phyloP scores from a whole-genome alignment of 2,888 invertebrate species.

The Lapara coniferarum region DNA sequence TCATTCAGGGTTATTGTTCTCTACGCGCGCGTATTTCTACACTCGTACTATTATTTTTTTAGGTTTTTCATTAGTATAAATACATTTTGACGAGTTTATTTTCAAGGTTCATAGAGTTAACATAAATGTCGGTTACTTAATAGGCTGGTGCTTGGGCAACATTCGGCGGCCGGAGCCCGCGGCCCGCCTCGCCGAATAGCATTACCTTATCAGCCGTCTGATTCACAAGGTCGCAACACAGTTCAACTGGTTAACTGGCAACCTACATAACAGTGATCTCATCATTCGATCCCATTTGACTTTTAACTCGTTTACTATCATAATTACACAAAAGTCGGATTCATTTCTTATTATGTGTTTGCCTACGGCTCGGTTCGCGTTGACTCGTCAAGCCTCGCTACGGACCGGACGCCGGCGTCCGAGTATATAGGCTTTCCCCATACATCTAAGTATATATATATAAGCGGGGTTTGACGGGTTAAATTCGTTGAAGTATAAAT shows the following conservation, averaged over 20 bases:
- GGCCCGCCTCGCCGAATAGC: conserved; percentile 41
- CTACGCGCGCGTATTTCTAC: conserved; percentile 26
- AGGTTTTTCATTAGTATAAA: not conserved
- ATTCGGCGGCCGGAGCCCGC: conserved; percentile 47
- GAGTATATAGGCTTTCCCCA: too few species aligned
- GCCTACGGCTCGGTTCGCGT: not conserved
- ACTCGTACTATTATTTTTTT: conserved; percentile 7
- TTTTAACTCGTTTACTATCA: conserved; percentile 33
- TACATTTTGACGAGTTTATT: conserved; percentile 15
- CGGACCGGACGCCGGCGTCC: too few species aligned
- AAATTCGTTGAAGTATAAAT: not conserved
- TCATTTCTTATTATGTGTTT: not conserved
- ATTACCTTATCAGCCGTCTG: conserved; percentile 73
- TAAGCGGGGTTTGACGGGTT: too few species aligned
- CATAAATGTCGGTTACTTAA: conserved; percentile 29
- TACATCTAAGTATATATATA: too few species aligned
- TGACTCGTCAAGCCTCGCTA: too few species aligned
- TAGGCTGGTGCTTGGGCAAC: conserved; percentile 43
- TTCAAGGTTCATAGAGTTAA: conserved; percentile 32
- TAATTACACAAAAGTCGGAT: conserved; percentile 12
- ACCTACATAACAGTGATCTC: conserved; percentile 74
- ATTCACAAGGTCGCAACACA: conserved; percentile 75
- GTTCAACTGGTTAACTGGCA: conserved; percentile 70
- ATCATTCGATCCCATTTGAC: conserved; percentile 54
- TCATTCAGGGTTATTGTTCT: conserved; percentile 47